Conservation (phyloP, 2,797 vertebrate genomes). For the Acrocephalus scirpaceus region DNA sequence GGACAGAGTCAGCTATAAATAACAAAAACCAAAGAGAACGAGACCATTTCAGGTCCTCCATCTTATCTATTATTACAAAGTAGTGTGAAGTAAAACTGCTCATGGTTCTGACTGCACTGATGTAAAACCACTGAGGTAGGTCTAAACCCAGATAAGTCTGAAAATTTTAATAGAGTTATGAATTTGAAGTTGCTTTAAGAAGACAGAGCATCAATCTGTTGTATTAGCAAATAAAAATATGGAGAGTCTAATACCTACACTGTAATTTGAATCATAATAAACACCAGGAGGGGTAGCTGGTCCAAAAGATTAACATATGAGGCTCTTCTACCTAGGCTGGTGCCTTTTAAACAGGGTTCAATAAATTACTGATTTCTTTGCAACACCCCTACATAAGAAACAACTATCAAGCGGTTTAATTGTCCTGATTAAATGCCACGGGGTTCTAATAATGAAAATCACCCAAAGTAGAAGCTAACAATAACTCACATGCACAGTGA, state of each 20-base stretch:
- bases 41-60: background rate
- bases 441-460: background rate
- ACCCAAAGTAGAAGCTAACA: background rate
- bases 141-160: background rate
- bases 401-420: background rate
- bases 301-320: background rate
- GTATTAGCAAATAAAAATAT: background rate
- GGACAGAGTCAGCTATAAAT: background rate
- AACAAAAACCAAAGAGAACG: background rate
- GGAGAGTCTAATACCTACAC: background rate
- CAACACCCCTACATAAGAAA: background rate
- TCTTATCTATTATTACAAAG: background rate
- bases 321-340: background rate
- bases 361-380: background rate
- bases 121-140: background rate
- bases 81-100: background rate
- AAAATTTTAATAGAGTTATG: background rate
- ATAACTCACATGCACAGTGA: background rate
- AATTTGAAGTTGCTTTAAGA: background rate
- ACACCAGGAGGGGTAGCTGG: background rate
- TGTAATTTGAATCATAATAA: background rate
- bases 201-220: background rate
- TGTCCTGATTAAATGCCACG: background rate
- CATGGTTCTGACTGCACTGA: background rate
- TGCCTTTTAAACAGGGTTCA: background rate